These are phyloP conservation scores for Physella acuta DNA, from an alignment of 1,140 invertebrate species.

Conservation along the genomic window DNA sequence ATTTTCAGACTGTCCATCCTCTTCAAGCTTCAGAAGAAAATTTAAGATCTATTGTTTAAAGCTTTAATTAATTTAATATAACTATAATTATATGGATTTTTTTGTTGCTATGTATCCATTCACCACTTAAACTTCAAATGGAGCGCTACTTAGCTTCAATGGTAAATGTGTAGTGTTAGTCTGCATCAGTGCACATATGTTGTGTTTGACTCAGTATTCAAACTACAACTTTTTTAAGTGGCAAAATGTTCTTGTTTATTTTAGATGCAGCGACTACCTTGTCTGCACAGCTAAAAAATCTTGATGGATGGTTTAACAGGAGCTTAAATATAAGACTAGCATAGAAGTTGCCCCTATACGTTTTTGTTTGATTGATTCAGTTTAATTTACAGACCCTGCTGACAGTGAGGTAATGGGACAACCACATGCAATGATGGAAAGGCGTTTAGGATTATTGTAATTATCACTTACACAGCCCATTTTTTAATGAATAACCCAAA, in stretches of 20 bases:
- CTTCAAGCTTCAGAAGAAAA: slow-evolving; percentile 22
- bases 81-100: not conserved
- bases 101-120: slow-evolving; percentile 68
- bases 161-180: too few species aligned
- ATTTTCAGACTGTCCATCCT: slow-evolving; percentile 9
- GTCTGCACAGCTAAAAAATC: slow-evolving; percentile 55
- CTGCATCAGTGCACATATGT: too few species aligned
- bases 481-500: too few species aligned
- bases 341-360: too few species aligned
- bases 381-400: slow-evolving; percentile 39
- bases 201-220: too few species aligned
- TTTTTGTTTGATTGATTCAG: too few species aligned
- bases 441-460: slow-evolving; percentile 33
- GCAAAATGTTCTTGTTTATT: not conserved
- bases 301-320: slow-evolving; percentile 61
- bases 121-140: slow-evolving; percentile 80
- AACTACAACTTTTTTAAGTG: too few species aligned
- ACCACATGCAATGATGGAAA: slow-evolving; percentile 40
- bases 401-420: slow-evolving; percentile 36
- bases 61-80: not conserved
- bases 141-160: slow-evolving; percentile 76
- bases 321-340: too few species aligned
- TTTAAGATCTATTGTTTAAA: not conserved
- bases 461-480: too few species aligned
- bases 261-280: slow-evolving; percentile 55